These are phyloP conservation scores for Acanthosepion lycidas DNA, from an alignment of 2,888 invertebrate genomes.

Conservation along the genomic window DNA sequence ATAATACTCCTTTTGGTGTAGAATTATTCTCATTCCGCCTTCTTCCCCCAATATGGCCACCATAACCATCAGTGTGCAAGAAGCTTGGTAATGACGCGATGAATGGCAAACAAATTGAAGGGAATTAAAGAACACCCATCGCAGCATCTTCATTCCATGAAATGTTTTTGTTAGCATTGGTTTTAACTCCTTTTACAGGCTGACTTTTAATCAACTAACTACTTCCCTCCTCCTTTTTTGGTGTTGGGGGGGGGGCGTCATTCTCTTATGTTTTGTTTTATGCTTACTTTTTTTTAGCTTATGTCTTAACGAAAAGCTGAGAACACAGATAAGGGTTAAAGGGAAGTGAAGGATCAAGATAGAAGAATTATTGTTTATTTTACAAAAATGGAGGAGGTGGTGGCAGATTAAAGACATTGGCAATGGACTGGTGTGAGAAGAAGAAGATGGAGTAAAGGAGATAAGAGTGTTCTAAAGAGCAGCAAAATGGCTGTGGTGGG, in stretches of 20 bases:
- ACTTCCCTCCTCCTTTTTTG: constrained; percentile 1
- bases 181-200: constrained; percentile 10
- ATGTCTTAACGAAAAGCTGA: background rate
- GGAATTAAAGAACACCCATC: constrained; percentile 1
- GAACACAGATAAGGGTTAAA: constrained; percentile 17
- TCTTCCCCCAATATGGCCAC: background rate
- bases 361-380: background rate
- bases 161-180: constrained; percentile 33
- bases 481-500: no score
- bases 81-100: background rate
- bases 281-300: background rate
- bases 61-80: background rate
- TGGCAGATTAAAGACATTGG: background rate
- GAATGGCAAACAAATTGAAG: constrained; percentile 33
- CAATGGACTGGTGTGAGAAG: background rate
- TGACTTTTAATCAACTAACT: constrained; percentile 33
- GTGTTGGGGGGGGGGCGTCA: background rate
- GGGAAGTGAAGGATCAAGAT: constrained; percentile 10
- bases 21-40: no score
- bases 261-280: no score
- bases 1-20: background rate
- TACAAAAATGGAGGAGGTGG: constrained; percentile 2
- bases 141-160: background rate
- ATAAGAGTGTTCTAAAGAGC: no score
- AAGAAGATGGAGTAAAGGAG: background rate